These are phyloP conservation scores for Agonopterix alstromeriana DNA, from an alignment of 2,888 invertebrate genomes.

Conservation along the genomic window DNA sequence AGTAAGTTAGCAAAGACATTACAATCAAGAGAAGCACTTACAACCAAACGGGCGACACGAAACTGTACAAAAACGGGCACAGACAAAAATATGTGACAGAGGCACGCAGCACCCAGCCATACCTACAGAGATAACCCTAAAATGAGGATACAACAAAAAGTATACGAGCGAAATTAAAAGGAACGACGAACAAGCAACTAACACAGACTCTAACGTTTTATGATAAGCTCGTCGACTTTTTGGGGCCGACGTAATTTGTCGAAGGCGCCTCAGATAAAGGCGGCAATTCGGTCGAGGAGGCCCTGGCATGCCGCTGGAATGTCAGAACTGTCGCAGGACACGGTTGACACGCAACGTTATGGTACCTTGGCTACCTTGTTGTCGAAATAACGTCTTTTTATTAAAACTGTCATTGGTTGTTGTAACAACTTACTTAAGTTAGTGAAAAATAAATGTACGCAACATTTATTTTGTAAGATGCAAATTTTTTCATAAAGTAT, in stretches of 20 bases:
- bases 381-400: constrained; percentile 6
- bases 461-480: background rate
- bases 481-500: no score
- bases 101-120: constrained; percentile 50
- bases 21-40: background rate
- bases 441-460: background rate
- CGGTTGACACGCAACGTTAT: constrained; percentile 32
- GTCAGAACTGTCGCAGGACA: constrained; percentile 29
- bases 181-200: constrained; percentile 65
- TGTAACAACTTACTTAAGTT: background rate
- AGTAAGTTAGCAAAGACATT: background rate
- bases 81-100: constrained; percentile 50
- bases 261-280: constrained; percentile 73
- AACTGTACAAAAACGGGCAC: constrained; percentile 9
- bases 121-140: constrained; percentile 53
- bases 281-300: constrained; percentile 45
- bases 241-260: constrained; percentile 71
- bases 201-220: constrained; percentile 59
- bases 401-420: background rate
- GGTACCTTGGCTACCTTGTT: constrained; percentile 4
- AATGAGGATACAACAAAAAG: constrained; percentile 65
- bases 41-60: background rate
- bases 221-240: constrained; percentile 66
- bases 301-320: constrained; percentile 55
- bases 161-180: constrained; percentile 69